A percentile compares a stretch with the other conserved stretches of the same genome.
Conservation (phyloP, 2,888 invertebrate species). For the Clistopyga incitator region DNA sequence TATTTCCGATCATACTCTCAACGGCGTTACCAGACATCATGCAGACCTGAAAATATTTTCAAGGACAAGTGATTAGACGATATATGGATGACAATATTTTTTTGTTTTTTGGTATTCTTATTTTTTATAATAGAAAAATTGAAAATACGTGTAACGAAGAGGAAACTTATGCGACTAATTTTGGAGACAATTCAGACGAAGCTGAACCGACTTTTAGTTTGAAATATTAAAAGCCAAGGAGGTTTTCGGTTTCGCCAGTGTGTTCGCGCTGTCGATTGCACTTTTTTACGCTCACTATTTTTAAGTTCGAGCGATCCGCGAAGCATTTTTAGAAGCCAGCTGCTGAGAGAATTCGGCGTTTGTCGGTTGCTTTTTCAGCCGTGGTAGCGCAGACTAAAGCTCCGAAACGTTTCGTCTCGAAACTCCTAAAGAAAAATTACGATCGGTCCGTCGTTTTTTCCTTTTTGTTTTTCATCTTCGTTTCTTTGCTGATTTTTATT, state of each 20-base stretch:
- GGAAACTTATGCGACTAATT: background rate
- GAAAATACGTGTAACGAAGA: background rate
- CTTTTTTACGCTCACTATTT: constrained; percentile 76
- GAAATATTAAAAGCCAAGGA: constrained; percentile 36
- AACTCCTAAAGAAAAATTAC: constrained; percentile 20
- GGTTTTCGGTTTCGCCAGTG: constrained; percentile 52
- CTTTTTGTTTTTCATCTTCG: background rate
- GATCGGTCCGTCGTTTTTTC: background rate
- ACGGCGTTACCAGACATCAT: constrained; percentile 87
- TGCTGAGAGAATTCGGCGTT: constrained; percentile 72
- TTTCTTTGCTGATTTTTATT: constrained; percentile 38
- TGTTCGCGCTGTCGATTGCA: constrained; percentile 74
- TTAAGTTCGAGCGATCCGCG: constrained; percentile 77
- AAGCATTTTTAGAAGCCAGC: constrained; percentile 81
- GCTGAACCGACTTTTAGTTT: constrained; percentile 22
- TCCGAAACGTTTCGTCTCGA: background rate
- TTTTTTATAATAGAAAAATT: background rate
- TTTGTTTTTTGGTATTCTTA: background rate
- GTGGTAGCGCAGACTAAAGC: background rate
- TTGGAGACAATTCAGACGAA: constrained; percentile 6
- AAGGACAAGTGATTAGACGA: background rate
- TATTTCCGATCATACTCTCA: constrained; percentile 81
- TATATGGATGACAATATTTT: background rate
- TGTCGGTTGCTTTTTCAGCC: constrained; percentile 37
- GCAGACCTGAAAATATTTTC: constrained; percentile 86